phyloP scores from a whole-genome alignment of 2,113 vertebrate species.

The Apistogramma diplotaenia region DNA sequence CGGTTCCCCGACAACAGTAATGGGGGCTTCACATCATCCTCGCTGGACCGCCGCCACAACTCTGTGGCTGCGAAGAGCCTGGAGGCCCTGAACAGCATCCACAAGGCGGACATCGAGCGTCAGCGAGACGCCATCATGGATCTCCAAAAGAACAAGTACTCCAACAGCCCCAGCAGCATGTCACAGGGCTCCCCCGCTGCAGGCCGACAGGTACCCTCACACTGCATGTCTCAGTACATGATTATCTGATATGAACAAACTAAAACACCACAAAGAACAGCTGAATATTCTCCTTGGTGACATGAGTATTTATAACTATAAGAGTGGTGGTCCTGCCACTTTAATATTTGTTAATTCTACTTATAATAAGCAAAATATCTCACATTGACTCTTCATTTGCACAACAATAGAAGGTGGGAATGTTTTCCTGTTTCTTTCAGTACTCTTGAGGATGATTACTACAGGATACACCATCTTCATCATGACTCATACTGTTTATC shows the following conservation, averaged over 20 bases:
- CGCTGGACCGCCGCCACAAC: conserved; percentile 87
- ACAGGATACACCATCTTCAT: background rate
- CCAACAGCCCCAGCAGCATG: conserved; percentile 77
- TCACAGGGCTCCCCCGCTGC: conserved; percentile 42
- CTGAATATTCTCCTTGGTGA: background rate
- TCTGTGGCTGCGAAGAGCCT: conserved; percentile 90
- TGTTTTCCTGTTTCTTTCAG: background rate
- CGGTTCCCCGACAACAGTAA: conserved; percentile 84
- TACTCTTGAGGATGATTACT: background rate
- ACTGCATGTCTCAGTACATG: background rate
- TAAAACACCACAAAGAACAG: accelerated
- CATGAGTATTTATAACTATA: accelerated
- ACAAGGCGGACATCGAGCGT: conserved; percentile 91
- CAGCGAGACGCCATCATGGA: conserved; percentile 93
- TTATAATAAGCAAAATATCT: background rate
- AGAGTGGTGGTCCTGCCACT: background rate
- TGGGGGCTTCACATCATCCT: conserved; percentile 89
- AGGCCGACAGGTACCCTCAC: conserved; percentile 57
- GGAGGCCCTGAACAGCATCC: conserved; percentile 90
- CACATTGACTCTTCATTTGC: background rate
- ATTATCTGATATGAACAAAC: background rate
- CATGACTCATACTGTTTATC: background rate
- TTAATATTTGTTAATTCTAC: background rate
- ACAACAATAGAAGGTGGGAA: background rate
- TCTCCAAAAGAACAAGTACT: conserved; percentile 91